Conservation (phyloP, 1,140 invertebrate species). For the Drosophila elegans region DNA sequence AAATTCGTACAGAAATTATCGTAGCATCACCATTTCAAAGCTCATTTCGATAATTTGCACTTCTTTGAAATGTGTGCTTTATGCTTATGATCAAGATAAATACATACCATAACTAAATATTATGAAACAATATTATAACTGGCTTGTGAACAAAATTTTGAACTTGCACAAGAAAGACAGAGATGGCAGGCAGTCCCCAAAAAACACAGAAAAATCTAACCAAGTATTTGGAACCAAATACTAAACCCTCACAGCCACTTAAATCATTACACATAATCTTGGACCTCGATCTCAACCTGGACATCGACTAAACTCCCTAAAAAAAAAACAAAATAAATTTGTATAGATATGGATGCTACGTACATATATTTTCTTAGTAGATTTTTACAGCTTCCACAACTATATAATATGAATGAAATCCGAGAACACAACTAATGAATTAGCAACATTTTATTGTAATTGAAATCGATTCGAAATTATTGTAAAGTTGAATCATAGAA, state of each 20-base stretch:
- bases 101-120: slow-evolving; percentile 1
- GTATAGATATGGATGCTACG: slow-evolving; percentile 39
- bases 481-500: slow-evolving; percentile 57
- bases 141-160: slow-evolving; percentile 49
- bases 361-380: slow-evolving; percentile 79
- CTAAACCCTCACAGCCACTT: background rate
- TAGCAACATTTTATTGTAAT: slow-evolving; percentile 62
- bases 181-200: background rate
- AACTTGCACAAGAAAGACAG: slow-evolving; percentile 34
- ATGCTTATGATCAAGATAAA: background rate
- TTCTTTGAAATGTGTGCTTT: background rate
- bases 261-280: background rate
- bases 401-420: slow-evolving; percentile 28
- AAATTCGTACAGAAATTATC: too few relatives aligned
- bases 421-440: background rate
- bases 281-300: background rate
- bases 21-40: too few relatives aligned
- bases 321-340: slow-evolving; percentile 16
- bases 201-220: background rate
- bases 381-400: slow-evolving; percentile 75
- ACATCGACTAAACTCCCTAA: slow-evolving; percentile 10
- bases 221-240: background rate
- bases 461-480: slow-evolving; percentile 63
- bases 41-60: too few relatives aligned
- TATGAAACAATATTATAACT: slow-evolving; percentile 15